Percentiles rank a stretch among this genome's conserved stretches.
Conservation (phyloP, 2,113 vertebrate genomes). For the Bucco capensis region DNA sequence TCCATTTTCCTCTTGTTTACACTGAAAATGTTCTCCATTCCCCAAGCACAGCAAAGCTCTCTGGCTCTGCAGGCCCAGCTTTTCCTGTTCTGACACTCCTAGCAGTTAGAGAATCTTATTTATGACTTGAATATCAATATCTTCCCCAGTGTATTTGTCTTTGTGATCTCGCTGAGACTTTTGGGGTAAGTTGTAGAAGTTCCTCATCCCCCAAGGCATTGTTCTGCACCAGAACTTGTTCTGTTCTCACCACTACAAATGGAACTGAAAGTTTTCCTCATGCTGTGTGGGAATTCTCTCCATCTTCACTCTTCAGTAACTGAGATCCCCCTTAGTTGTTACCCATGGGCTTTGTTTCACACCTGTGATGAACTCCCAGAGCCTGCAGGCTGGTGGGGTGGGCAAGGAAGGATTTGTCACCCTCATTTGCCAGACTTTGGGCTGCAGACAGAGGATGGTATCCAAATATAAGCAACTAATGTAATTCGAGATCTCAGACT, state of each 20-base stretch:
- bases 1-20: background rate
- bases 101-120: conserved; percentile 20
- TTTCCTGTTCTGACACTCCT: conserved; percentile 7
- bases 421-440: background rate
- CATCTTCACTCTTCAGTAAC: background rate
- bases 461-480: background rate
- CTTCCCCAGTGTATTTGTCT: conserved; percentile 4
- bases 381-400: background rate
- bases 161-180: background rate
- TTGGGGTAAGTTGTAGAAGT: background rate
- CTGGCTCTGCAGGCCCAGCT: background rate
- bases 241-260: background rate
- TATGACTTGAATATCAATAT: conserved; percentile 53
- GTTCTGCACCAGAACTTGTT: background rate
- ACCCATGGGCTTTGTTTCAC: background rate
- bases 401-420: background rate
- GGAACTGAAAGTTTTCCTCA: background rate
- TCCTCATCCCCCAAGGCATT: background rate
- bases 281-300: background rate
- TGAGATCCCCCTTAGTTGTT: background rate
- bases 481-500: background rate
- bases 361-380: background rate
- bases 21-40: background rate
- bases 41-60: background rate
- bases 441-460: background rate